Evolutionary conservation across 2,888 invertebrate genomes (phyloP), one percentile per base, ranked within the genome.

Genomic region (Ophonus ardosiacus): DNA sequence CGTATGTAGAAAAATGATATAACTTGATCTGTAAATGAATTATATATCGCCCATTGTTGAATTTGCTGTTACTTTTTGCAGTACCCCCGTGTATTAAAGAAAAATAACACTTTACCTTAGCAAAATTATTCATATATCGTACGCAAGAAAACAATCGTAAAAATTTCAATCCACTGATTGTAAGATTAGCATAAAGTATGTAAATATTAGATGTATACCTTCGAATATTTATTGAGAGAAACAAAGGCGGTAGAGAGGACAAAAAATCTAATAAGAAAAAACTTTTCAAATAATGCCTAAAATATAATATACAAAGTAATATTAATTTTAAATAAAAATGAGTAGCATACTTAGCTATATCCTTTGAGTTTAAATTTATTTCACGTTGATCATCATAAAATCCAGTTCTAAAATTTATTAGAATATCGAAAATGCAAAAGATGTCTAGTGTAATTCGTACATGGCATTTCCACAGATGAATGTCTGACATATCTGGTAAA

Each of bases 341-440:
- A 31, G 6, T 15, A 59, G 59, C 31, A 31, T 79, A 86, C 87
- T 24, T 24, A 10, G 86, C 87, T 21, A 87, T 83, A 43, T 71
- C 74, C n/a, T 18, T 80, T 4, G 88, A 88, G 59, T 90, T 88
- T 63, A 91, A 86, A 71, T 89, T 87, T 38, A 91, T 88, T 21
- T 88, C 86, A 68, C 89, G 89, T 5, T 88, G 85, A 7, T 86
- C 81, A 74, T 90, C 89, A 56, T 90, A 90, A 80, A 88, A 91
- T 88, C 91, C 92, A 5, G 91, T 91, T 7, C 87, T 86, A 82
- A 90, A 90, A 86, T 90, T 91, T 43, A 91, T 43, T 7, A 89
- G 0, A 76, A 92, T 88, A 85, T 92, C 91, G 1, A 87, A 2
- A 43, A 89, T 88, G 76, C 89, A 90, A 0, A 90, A 65, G 1